Evolutionary conservation across 1,140 invertebrate species (phyloP).

Genomic region (Harpegnathos saltator): DNA sequence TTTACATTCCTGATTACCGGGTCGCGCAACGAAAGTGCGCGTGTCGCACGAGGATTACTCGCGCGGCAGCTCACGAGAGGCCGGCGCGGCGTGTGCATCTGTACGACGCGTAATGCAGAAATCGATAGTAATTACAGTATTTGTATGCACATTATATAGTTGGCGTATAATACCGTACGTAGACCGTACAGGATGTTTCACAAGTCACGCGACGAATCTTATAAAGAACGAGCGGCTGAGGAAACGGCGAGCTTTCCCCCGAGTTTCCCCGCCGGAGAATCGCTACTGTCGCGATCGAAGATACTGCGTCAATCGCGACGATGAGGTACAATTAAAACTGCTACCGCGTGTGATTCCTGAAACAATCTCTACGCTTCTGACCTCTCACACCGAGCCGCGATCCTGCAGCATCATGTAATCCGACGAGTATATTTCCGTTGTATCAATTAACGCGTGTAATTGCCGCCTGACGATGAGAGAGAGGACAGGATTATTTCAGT

Average conservation of each 20-base stretch:
- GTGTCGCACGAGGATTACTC: constrained; percentile 35
- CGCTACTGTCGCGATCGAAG: too few species aligned
- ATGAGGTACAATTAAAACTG: too few species aligned
- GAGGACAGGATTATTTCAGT: constrained; percentile 17
- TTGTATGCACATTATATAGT: constrained; percentile 30
- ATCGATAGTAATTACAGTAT: constrained; percentile 53
- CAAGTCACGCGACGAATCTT: constrained; percentile 2
- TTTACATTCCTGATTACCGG: constrained; percentile 9
- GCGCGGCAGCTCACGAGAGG: constrained; percentile 18
- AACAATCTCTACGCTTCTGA: not conserved
- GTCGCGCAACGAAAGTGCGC: not conserved
- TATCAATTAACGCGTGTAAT: constrained; percentile 38
- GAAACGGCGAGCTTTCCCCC: too few species aligned
- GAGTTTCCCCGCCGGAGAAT: too few species aligned
- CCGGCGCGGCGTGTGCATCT: constrained; percentile 16
- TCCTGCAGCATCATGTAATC: constrained; percentile 18
- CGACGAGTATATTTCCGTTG: not conserved
- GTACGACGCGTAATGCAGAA: constrained; percentile 30
- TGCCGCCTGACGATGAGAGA: not conserved
- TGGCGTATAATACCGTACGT: constrained; percentile 8
- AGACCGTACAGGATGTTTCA: constrained; percentile 23
- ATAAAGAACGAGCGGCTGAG: too few species aligned
- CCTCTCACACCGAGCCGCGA: constrained; percentile 22
- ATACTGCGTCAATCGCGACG: too few species aligned
- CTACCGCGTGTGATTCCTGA: not conserved